Percentiles rank a stretch among this genome's conserved stretches.
Evolutionary conservation across 2,113 vertebrate genomes (phyloP).

Genomic region (Xenopus laevis): DNA sequence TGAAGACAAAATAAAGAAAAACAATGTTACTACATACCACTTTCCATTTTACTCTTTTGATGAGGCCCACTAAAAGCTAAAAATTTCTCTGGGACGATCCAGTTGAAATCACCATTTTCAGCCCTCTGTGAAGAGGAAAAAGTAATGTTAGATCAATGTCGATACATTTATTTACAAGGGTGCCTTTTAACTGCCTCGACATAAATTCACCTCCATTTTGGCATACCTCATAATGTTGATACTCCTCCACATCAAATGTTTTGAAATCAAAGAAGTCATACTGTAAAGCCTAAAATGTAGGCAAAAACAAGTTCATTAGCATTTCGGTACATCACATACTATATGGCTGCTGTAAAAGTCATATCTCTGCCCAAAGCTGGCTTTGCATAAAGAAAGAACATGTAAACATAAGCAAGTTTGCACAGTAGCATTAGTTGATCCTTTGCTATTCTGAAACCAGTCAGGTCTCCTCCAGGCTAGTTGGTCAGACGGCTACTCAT

Average conservation of each 20-base stretch:
- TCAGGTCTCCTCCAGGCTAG: no score
- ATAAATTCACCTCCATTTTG: no score
- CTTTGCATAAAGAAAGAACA: no score
- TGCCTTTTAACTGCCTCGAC: no score
- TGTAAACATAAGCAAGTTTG: no score
- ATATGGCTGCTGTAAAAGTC: no score
- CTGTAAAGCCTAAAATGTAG: conserved; percentile 80
- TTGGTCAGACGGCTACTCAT: no score
- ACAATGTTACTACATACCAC: conserved; percentile 69
- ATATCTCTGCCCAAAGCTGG: no score
- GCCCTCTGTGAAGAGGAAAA: conserved; percentile 73
- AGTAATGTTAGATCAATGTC: conserved; percentile 81
- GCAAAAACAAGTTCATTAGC: conserved; percentile 14
- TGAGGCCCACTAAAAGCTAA: conserved; percentile 96
- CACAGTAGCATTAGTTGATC: no score
- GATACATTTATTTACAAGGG: conserved; percentile 60
- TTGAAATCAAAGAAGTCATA: conserved; percentile 90
- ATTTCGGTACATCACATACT: no score
- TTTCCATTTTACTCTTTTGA: conserved; percentile 95
- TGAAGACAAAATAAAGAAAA: no score
- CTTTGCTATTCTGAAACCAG: no score
- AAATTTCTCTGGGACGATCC: conserved; percentile 94
- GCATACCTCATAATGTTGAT: conserved; percentile 90
- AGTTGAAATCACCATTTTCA: conserved; percentile 98
- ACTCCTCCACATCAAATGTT: conserved; percentile 89